Evolutionary conservation across 2,113 vertebrate genomes (phyloP).

Genomic region (Pteronura brasiliensis): DNA sequence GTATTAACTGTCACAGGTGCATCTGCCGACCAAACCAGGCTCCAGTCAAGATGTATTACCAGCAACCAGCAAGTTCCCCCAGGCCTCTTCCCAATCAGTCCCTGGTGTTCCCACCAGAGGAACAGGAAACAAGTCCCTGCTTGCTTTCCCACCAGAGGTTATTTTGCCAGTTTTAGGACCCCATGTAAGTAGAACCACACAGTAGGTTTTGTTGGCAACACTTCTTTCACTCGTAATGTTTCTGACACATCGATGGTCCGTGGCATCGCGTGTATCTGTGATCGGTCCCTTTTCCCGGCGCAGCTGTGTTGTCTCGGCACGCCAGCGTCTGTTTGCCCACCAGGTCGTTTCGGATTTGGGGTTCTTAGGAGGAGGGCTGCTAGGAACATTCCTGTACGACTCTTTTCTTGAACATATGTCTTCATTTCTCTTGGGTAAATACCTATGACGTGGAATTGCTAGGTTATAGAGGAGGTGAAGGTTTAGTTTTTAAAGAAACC

Average conservation of each 20-base stretch:
- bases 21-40: not conserved
- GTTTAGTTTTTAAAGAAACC: not conserved
- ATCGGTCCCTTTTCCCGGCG: not conserved
- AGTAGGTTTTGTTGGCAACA: not conserved
- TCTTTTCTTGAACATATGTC: not conserved
- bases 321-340: not conserved
- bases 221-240: not conserved
- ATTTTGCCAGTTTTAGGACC: not conserved
- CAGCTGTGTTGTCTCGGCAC: rapidly evolving
- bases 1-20: not conserved
- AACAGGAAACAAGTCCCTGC: too few relatives aligned
- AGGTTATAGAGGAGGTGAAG: not conserved
- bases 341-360: not conserved
- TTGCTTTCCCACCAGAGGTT: not conserved
- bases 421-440: not conserved
- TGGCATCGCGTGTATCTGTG: not conserved
- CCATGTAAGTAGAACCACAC: not conserved
- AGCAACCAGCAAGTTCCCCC: not conserved
- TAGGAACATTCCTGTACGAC: not conserved
- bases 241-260: not conserved
- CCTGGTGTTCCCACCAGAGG: too few relatives aligned
- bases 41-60: not conserved
- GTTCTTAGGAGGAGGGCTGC: not conserved
- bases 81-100: not conserved
- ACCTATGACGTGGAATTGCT: not conserved